A percentile compares a stretch with the other conserved stretches of the same genome.
These are phyloP conservation scores for Corythornis madagascariensis DNA, from an alignment of 2,113 vertebrate genomes.

Conservation along the genomic window DNA sequence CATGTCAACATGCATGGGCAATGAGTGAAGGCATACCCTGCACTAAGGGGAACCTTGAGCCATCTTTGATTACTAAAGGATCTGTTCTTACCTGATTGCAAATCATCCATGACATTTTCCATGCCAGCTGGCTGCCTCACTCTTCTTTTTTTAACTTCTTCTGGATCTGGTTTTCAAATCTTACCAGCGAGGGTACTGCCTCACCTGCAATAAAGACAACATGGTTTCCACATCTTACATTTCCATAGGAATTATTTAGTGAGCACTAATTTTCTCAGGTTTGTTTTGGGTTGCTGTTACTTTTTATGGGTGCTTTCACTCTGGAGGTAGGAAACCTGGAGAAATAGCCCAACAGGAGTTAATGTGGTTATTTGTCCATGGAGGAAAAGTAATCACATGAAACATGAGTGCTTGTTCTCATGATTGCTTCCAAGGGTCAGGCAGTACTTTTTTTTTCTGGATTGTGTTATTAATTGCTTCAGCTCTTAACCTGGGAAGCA, in stretches of 20 bases:
- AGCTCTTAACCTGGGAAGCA: not conserved
- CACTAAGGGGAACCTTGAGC: not conserved
- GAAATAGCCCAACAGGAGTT: not conserved
- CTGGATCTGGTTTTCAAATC: not conserved
- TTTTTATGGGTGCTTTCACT: not conserved
- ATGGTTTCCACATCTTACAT: not conserved
- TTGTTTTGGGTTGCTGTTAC: not conserved
- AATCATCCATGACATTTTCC: not conserved
- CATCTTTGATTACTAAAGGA: not conserved
- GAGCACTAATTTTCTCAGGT: not conserved
- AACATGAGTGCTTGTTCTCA: not conserved
- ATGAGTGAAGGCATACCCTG: not conserved
- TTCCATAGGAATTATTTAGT: not conserved
- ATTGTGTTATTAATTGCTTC: not conserved
- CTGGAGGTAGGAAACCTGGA: not conserved
- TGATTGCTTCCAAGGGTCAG: not conserved
- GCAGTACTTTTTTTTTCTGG: not conserved
- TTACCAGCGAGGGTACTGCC: accelerated
- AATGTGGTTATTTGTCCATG: not conserved
- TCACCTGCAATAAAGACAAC: not conserved
- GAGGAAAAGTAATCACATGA: not conserved
- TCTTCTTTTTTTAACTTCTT: not conserved
- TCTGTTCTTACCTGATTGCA: not conserved
- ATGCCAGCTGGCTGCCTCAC: not conserved
- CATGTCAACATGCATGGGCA: not conserved